Percentiles rank a stretch among this genome's conserved stretches.
These are phyloP conservation scores for Serranus cabrilla DNA, from an alignment of 2,797 vertebrate species.

Conservation along the genomic window DNA sequence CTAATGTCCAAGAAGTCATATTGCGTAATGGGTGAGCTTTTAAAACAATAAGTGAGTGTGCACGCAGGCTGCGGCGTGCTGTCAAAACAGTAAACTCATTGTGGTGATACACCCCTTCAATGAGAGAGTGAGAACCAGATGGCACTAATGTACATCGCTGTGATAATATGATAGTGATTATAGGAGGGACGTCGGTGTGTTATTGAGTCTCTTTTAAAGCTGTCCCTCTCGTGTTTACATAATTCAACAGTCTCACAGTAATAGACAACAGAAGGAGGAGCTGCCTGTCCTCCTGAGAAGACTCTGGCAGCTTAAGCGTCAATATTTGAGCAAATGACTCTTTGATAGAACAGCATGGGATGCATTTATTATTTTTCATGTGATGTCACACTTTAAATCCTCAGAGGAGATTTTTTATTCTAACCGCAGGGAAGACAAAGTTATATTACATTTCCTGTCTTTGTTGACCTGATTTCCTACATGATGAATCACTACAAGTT, in stretches of 20 bases:
- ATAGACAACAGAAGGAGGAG: conserved; percentile 17
- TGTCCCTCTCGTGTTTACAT: conserved; percentile 33
- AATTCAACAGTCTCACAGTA: conserved; percentile 24
- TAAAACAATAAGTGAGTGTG: not conserved
- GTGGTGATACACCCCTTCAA: not conserved
- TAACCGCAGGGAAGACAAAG: no score
- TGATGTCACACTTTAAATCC: conserved; percentile 5
- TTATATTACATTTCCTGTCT: conserved; percentile 33
- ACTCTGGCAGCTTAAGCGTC: not conserved
- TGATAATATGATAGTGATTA: conserved; percentile 17
- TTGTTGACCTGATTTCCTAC: conserved; percentile 26
- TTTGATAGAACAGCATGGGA: not conserved
- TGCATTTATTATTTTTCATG: no score
- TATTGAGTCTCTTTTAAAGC: conserved; percentile 35
- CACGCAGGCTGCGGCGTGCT: not conserved
- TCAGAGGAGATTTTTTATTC: not conserved
- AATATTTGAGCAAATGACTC: not conserved
- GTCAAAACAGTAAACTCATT: conserved; percentile 32
- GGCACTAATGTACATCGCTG: not conserved
- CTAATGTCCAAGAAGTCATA: conserved; percentile 6
- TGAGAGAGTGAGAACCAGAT: conserved; percentile 5
- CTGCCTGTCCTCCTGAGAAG: not conserved
- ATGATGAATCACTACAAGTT: not conserved
- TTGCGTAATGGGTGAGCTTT: not conserved
- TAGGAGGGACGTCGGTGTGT: conserved; percentile 29